Conservation (phyloP, 1,140 invertebrate genomes). For the Popillia japonica region DNA sequence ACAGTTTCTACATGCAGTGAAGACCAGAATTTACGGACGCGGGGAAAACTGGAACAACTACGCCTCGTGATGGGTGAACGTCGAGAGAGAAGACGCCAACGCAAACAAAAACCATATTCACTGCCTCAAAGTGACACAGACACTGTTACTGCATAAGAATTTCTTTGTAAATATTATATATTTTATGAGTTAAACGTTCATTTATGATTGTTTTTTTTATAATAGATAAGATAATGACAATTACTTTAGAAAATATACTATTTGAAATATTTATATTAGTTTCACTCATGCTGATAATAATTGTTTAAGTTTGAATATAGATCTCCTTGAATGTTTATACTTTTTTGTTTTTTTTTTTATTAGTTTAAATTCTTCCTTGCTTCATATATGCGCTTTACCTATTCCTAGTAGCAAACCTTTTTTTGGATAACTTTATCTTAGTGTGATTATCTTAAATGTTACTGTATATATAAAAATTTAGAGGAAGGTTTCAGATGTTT, state of each 20-base stretch:
- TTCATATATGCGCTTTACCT: not conserved
- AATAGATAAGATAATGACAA: constrained; percentile 37
- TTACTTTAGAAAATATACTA: constrained; percentile 38
- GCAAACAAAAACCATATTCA: constrained; percentile 80
- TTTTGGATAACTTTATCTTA: not conserved
- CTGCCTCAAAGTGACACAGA: constrained; percentile 57
- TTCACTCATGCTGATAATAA: constrained; percentile 35
- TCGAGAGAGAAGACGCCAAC: constrained; percentile 79
- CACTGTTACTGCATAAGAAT: constrained; percentile 56
- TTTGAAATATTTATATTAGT: constrained; percentile 39
- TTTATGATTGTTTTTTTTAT: constrained; percentile 39
- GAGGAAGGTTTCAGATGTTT: no score
- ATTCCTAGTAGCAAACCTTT: no score
- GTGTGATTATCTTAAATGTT: not conserved
- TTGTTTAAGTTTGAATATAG: constrained; percentile 40
- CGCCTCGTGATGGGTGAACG: constrained; percentile 88
- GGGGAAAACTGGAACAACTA: constrained; percentile 85
- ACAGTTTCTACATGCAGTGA: constrained; percentile 53
- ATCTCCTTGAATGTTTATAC: constrained; percentile 34
- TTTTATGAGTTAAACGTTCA: constrained; percentile 36
- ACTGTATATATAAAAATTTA: not conserved
- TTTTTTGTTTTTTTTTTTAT: not conserved
- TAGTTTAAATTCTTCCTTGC: not conserved
- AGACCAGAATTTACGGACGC: constrained; percentile 65
- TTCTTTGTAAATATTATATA: constrained; percentile 37